phyloP scores from a whole-genome alignment of 2,888 invertebrate species.

The Thecophora atra region DNA sequence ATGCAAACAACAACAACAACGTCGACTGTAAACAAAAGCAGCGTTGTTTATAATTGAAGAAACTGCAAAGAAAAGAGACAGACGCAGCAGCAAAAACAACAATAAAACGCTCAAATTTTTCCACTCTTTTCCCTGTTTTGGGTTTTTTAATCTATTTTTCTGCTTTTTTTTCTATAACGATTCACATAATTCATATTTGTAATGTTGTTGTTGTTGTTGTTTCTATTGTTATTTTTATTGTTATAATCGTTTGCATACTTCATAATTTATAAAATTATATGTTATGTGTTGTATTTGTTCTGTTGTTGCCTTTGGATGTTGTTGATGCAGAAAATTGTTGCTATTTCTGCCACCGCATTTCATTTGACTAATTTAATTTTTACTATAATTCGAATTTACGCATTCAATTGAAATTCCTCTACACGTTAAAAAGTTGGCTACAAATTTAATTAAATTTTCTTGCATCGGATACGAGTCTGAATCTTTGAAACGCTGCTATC shows the following conservation, averaged over 20 bases:
- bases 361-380: no score
- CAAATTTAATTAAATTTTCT: not conserved
- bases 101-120: no score
- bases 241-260: no score
- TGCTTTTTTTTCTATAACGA: not conserved
- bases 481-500: not conserved
- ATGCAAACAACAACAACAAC: not conserved
- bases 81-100: not conserved
- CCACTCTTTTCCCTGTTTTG: not conserved
- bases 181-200: not conserved
- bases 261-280: no score
- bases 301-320: no score
- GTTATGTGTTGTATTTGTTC: no score
- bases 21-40: not conserved
- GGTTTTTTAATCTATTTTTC: not conserved
- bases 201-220: not conserved
- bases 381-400: no score
- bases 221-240: no score
- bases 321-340: no score
- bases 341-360: no score
- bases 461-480: not conserved
- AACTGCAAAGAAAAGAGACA: not conserved
- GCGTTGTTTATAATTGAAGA: not conserved
- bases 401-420: not conserved
- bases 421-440: not conserved